A percentile compares a stretch with the other conserved stretches of the same genome.
phyloP scores from a whole-genome alignment of 2,113 vertebrate species.

The Ariopsis seemanni region DNA sequence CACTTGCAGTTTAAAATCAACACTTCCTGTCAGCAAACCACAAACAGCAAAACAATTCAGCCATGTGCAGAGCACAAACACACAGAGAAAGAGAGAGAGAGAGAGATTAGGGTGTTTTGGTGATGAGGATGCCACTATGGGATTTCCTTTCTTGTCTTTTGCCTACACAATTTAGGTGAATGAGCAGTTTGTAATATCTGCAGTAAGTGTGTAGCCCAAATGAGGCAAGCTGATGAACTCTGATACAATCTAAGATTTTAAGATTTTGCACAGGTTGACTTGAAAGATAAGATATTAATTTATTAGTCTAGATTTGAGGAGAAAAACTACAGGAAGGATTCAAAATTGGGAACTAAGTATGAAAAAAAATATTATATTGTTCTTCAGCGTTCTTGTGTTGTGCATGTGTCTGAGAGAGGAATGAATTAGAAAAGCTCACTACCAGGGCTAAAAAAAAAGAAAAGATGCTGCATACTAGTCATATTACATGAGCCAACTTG shows the following conservation, averaged over 20 bases:
- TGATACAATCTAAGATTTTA: background rate
- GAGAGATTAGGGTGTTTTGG: background rate
- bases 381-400: constrained; percentile 3
- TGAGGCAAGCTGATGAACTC: background rate
- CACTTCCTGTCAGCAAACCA: constrained; percentile 73
- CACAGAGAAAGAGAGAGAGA: background rate
- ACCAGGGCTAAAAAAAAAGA: background rate
- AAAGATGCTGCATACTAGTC: background rate
- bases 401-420: background rate
- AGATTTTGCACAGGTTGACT: background rate
- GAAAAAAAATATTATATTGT: background rate
- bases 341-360: background rate
- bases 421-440: background rate
- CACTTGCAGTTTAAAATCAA: constrained; percentile 53
- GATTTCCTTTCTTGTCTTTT: constrained; percentile 27
- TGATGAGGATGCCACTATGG: constrained; percentile 7
- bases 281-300: background rate
- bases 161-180: background rate
- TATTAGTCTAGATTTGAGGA: background rate
- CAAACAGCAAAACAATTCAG: constrained; percentile 36
- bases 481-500: background rate
- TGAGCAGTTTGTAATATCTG: background rate
- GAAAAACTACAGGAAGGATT: background rate
- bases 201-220: background rate
- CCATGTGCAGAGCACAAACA: background rate